A percentile compares a stretch with the other conserved stretches of the same genome.
Evolutionary conservation across 2,113 vertebrate genomes (phyloP).

Genomic region (Corythornis vintsioides): DNA sequence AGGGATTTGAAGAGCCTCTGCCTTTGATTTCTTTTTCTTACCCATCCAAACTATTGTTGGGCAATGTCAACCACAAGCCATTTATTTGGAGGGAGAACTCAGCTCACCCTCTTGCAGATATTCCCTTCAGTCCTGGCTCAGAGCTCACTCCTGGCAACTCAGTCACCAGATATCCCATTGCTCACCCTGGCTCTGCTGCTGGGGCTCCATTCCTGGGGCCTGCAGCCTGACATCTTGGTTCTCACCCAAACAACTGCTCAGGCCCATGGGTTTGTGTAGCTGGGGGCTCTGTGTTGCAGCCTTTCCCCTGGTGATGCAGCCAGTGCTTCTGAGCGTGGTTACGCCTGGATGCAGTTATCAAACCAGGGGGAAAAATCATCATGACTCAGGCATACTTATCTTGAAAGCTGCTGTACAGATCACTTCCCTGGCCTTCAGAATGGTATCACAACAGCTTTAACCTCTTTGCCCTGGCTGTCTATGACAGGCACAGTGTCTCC

Average conservation of each 20-base stretch:
- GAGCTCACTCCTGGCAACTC: neutral
- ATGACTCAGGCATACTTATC: accelerated
- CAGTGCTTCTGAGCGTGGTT: neutral
- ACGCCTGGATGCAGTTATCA: neutral
- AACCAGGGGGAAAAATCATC: neutral
- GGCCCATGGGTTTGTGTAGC: neutral
- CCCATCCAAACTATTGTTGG: constrained; percentile 31
- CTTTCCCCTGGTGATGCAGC: neutral
- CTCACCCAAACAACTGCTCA: neutral
- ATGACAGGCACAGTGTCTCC: accelerated
- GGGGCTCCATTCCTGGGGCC: neutral
- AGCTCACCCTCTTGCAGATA: neutral
- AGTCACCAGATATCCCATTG: accelerated
- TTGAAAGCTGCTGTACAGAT: neutral
- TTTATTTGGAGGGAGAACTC: neutral
- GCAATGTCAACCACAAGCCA: neutral
- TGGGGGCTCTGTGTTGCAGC: neutral
- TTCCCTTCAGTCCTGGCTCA: neutral
- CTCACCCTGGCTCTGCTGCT: neutral
- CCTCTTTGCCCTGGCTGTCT: neutral
- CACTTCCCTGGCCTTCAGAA: neutral
- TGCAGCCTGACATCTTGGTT: neutral
- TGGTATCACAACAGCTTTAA: neutral
- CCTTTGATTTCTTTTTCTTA: constrained; percentile 15
- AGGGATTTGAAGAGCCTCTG: neutral